A percentile compares a stretch with the other conserved stretches of the same genome.
Evolutionary conservation across 2,888 invertebrate genomes (phyloP).

Genomic region (Tenthredo notha): DNA sequence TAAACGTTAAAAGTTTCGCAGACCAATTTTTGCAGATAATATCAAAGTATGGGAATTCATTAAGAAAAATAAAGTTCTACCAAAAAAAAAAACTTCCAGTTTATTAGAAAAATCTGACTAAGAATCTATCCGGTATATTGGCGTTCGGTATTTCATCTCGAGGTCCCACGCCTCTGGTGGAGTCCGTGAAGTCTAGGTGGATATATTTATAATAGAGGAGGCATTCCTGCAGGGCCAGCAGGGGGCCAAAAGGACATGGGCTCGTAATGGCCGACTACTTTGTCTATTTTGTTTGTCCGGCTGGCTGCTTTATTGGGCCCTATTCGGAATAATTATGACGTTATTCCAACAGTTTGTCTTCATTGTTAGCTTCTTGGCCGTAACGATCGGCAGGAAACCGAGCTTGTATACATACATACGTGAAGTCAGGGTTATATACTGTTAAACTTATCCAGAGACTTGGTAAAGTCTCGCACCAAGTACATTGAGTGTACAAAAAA

Average conservation of each 20-base stretch:
- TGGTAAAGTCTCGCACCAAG: too few relatives aligned
- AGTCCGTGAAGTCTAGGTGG: slow-evolving; percentile 63
- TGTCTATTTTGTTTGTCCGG: slow-evolving; percentile 66
- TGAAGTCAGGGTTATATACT: slow-evolving; percentile 22
- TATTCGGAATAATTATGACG: slow-evolving; percentile 61
- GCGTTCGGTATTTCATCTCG: slow-evolving; percentile 48
- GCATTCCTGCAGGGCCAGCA: slow-evolving; percentile 71
- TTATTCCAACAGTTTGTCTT: slow-evolving; percentile 57
- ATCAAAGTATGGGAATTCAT: not conserved
- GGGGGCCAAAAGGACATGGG: slow-evolving; percentile 73
- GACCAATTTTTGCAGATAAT: not conserved
- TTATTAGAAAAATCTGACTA: slow-evolving; percentile 9
- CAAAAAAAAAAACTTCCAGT: not conserved
- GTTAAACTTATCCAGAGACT: not conserved
- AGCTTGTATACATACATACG: slow-evolving; percentile 31
- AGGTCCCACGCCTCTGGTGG: slow-evolving; percentile 70
- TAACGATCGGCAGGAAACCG: slow-evolving; percentile 53
- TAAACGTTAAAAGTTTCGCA: not conserved
- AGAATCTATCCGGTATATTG: slow-evolving; percentile 38
- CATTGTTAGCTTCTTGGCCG: slow-evolving; percentile 54
- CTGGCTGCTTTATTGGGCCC: slow-evolving; percentile 59
- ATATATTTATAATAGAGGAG: slow-evolving; percentile 73
- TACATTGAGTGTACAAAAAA: too few relatives aligned
- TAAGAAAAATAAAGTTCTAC: not conserved
- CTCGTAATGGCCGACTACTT: slow-evolving; percentile 70